These are phyloP conservation scores for Acanthoscelides obtectus DNA, from an alignment of 2,888 invertebrate species.

Conservation along the genomic window DNA sequence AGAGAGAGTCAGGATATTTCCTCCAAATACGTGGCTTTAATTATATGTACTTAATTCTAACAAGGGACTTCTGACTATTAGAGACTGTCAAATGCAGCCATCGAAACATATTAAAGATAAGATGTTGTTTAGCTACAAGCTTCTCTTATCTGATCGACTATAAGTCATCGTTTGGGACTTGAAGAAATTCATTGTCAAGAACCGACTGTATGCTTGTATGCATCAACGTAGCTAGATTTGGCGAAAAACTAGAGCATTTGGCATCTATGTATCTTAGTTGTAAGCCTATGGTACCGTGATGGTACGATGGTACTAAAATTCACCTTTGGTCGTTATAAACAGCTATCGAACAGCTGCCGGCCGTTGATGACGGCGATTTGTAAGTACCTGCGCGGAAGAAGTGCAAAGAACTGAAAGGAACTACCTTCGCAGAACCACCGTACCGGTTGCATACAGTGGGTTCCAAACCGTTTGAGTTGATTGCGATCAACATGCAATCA, in stretches of 20 bases:
- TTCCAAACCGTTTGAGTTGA: not conserved
- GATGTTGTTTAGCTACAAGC: no score
- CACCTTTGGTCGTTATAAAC: not conserved
- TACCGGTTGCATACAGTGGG: not conserved
- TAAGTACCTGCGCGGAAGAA: not conserved
- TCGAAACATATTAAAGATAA: no score
- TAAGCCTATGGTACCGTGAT: not conserved
- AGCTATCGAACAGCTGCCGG: not conserved
- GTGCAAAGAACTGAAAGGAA: not conserved
- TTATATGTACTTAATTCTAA: no score
- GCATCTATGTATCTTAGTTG: not conserved
- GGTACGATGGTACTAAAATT: not conserved
- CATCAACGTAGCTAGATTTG: not conserved
- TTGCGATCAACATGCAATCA: not conserved
- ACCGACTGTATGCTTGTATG: no score
- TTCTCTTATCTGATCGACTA: no score
- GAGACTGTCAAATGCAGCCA: no score
- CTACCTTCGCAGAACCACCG: not conserved
- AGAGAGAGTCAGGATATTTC: no score
- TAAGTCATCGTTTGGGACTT: no score
- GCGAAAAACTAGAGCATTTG: not conserved
- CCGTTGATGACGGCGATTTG: not conserved
- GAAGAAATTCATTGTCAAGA: no score
- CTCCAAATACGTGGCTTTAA: no score
- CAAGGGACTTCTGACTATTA: no score